A percentile compares a stretch with the other conserved stretches of the same genome.
Evolutionary conservation across 2,113 vertebrate genomes (phyloP).

Genomic region (Vanacampus margaritifer): DNA sequence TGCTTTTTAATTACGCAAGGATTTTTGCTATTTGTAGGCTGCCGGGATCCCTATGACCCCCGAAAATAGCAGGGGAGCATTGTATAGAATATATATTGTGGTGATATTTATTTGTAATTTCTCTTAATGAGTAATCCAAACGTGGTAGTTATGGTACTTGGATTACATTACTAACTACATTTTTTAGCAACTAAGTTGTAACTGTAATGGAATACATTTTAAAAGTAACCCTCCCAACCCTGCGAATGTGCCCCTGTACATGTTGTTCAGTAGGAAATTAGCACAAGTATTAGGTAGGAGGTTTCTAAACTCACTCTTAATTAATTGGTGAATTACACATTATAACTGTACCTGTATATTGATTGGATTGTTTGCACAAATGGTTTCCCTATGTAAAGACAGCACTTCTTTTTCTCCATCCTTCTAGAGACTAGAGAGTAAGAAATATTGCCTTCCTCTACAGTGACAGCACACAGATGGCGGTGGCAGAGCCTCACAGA

Average conservation of each 20-base stretch:
- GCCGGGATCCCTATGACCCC: no score
- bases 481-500: constrained; percentile 59
- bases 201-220: no score
- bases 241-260: constrained; percentile 15
- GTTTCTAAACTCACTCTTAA: neutral
- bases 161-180: no score
- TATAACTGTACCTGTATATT: neutral
- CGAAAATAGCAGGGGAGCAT: no score
- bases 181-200: no score
- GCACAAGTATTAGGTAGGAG: neutral
- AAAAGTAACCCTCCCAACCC: no score
- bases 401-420: constrained; percentile 14
- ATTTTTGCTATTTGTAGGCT: no score
- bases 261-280: neutral
- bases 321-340: neutral
- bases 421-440: constrained; percentile 37
- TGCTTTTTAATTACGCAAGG: no score
- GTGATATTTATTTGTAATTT: no score
- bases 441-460: constrained; percentile 50
- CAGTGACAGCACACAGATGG: constrained; percentile 71
- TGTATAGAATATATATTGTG: no score
- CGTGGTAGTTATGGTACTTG: no score
- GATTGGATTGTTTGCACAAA: constrained; percentile 8
- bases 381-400: constrained; percentile 19
- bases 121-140: no score